Base-by-base conservation (phyloP, 2,888 invertebrate genomes). In the Drosophila percnosoma region DNA sequence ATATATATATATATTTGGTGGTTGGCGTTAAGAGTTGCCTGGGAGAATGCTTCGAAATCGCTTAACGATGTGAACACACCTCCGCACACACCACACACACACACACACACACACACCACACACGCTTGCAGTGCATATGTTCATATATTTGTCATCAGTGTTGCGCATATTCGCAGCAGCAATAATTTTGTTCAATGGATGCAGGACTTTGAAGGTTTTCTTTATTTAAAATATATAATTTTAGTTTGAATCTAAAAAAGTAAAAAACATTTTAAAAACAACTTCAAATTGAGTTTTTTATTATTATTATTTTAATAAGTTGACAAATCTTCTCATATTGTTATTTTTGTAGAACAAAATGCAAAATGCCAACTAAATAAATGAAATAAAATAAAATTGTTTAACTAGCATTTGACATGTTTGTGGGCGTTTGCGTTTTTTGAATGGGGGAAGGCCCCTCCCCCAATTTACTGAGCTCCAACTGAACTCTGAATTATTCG, bases 1-100 rank as follows among this genome's bases (percentile, higher is more conserved):
- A 2, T 51, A n/a, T 13, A 15, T 31, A 38, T 59, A 33, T n/a
- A 27, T 27, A 27, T 51, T 49, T 71, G 77, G 78, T 78, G 80
- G 78, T 80, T 78, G 80, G 61, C 36, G 24, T 36, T 60, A 70
- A 42, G 57, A 27, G 66, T 58, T 61, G 64, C 54, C 55, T 78
- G 78, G 58, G 77, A 45, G 21, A 82, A 78, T 74, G 54, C 21
- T 59, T 60, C 36, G 36, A 73, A 68, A 70, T 49, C 59, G 59
- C 66, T 57, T 77, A 83, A 83, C 87, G 87, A 76, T 87, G 73
- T 71, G 64, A 38, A 48, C 72, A 67, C 59, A 70, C 66, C 53
- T 78, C 31, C 49, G 42, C 54, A 54, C 55, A 63, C 54, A n/a
- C 60, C 49, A 38, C 54, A 54, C 53, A 63, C 54, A n/a, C 60